phyloP scores from a whole-genome alignment of 1,140 invertebrate species.

The Brachionus koreanus region DNA sequence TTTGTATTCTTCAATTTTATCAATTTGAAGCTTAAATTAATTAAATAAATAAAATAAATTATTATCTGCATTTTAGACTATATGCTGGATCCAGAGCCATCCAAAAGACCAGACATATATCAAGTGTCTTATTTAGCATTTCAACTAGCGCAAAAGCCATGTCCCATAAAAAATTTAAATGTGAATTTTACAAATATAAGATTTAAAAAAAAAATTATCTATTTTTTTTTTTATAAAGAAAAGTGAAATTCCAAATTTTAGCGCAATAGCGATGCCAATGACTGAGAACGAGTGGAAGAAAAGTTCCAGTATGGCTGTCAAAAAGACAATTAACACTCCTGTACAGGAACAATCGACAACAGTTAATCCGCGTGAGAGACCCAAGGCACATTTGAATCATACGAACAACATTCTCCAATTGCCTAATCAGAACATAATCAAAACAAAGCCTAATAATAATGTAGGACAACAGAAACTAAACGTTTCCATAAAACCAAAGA shows the following conservation, averaged over 20 bases:
- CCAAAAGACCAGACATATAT: constrained; percentile 71
- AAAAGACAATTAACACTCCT: background rate
- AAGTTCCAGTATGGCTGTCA: background rate
- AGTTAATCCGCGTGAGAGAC: constrained; percentile 43
- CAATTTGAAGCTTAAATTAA: no score
- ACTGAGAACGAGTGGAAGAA: constrained; percentile 32
- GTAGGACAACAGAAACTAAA: background rate
- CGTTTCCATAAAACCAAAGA: constrained; percentile 12
- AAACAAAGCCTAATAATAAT: background rate
- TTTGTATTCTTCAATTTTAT: no score
- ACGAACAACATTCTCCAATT: background rate
- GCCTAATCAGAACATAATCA: constrained; percentile 9
- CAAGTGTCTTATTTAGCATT: constrained; percentile 79
- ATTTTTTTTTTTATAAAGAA: background rate
- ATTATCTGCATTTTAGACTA: constrained; percentile 13
- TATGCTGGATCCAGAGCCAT: constrained; percentile 36
- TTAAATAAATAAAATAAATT: no score
- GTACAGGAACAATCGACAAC: constrained; percentile 12
- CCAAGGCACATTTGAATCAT: constrained; percentile 6
- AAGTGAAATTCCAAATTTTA: constrained; percentile 21
- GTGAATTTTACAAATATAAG: constrained; percentile 61
- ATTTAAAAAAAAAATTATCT: background rate
- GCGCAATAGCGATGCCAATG: background rate
- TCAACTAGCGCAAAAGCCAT: constrained; percentile 68
- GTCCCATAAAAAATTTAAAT: constrained; percentile 76